Evolutionary conservation across 2,888 invertebrate species (phyloP).

Genomic region (Heterodera filipjevi): DNA sequence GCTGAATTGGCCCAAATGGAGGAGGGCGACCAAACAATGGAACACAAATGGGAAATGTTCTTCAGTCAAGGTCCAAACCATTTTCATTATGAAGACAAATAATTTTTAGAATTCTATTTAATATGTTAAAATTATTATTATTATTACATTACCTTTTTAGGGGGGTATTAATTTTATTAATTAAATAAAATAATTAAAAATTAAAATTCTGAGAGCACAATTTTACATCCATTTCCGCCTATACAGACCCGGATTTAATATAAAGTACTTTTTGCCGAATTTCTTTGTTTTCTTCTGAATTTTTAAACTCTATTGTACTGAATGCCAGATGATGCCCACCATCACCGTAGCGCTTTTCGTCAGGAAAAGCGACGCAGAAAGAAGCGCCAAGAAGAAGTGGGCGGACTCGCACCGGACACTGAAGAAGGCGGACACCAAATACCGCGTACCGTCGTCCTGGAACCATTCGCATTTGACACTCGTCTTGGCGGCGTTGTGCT

Average conservation of each 20-base stretch:
- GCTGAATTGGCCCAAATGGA: slow-evolving; percentile 1
- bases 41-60: not conserved
- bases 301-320: not conserved
- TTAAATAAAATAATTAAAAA: too few species aligned
- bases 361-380: slow-evolving; percentile 2
- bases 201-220: too few species aligned
- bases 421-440: slow-evolving; percentile 6
- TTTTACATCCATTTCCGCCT: too few species aligned
- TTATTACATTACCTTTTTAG: too few species aligned
- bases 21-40: not conserved
- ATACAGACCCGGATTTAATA: too few species aligned
- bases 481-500: slow-evolving; percentile 23
- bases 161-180: too few species aligned
- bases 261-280: too few species aligned
- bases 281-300: too few species aligned
- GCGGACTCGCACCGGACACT: slow-evolving; percentile 24
- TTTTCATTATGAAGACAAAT: too few species aligned
- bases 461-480: slow-evolving; percentile 25
- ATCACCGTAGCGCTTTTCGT: not conserved
- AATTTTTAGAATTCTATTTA: too few species aligned
- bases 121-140: too few species aligned
- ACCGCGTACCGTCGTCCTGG: slow-evolving; percentile 15
- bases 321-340: not conserved
- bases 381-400: slow-evolving; percentile 20
- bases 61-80: not conserved